phyloP scores from a whole-genome alignment of 2,888 invertebrate species.

The Conistra vaccinii region DNA sequence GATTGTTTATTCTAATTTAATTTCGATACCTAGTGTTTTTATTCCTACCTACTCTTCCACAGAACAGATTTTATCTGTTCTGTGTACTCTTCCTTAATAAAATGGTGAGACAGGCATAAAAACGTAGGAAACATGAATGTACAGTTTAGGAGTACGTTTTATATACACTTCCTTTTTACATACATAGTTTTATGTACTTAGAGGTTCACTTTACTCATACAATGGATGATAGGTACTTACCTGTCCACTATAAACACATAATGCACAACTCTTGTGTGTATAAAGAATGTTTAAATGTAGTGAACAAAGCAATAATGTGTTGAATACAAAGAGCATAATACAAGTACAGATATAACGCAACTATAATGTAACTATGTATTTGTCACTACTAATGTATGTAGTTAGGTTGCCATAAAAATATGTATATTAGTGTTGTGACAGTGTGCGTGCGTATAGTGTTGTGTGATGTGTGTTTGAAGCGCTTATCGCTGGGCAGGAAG shows the following conservation, averaged over 20 bases:
- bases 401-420: conserved; percentile 69
- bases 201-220: conserved; percentile 8
- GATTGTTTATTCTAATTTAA: conserved; percentile 22
- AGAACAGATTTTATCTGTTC: no score
- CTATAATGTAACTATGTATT: conserved; percentile 63
- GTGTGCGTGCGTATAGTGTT: conserved; percentile 69
- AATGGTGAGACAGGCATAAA: conserved; percentile 5
- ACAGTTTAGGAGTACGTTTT: conserved; percentile 19
- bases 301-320: conserved; percentile 65
- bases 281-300: conserved; percentile 58
- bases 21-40: neutral
- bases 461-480: conserved; percentile 80
- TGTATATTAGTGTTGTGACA: conserved; percentile 66
- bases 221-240: conserved; percentile 11
- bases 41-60: neutral
- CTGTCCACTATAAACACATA: conserved; percentile 41
- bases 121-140: conserved; percentile 9
- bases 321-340: conserved; percentile 67
- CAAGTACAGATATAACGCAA: conserved; percentile 50
- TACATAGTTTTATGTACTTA: conserved; percentile 9
- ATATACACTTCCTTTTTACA: conserved; percentile 13
- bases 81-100: conserved; percentile 12
- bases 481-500: conserved; percentile 89
- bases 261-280: conserved; percentile 39
- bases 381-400: conserved; percentile 64